Base-by-base conservation (phyloP, 2,888 invertebrate genomes). In the Drosophila maculinotata region DNA sequence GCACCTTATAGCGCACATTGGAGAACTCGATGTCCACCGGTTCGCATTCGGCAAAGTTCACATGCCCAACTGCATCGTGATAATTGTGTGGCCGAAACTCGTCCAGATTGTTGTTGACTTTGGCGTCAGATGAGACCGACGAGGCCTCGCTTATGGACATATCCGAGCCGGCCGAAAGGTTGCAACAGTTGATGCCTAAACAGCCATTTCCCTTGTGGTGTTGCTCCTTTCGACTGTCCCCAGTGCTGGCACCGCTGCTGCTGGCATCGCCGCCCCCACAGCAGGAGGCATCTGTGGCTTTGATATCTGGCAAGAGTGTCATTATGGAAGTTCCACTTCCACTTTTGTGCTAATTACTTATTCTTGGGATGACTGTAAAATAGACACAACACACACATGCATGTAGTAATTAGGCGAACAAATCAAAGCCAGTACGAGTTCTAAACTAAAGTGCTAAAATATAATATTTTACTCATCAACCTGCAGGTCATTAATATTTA, bases 21-120 rank as follows among this genome's bases (percentile, higher is more conserved):
- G 92, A 93, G 88, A 96, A 96, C 69, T 94, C 93, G 54, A 96
- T 90, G 74, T 95, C 93, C 57, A 96, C 93, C 9, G 94, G 93
- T 38, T 94, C 93, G 70, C 95, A 93, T 2, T 77, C 83, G 17
- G 89, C 79, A 49, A 89, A 89, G 53, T 79, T 82, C 3, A 69
- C 72, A 49, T 88, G 70, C 0, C 52, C 45, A 28, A 70, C 9
- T 14, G 74, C 67, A 31, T 89, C 85, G 26, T 76, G 74, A 20
- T 69, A 73, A 44, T 72, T 71, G 9, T 71, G 64, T 6, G 48
- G 12, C 26, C 63, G 53, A 3, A 60, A 67, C 6, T 44, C 49
- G 5, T 31, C 73, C 12, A 82, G 49, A 70, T 87, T 83, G 44
- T 90, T 90, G 44, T 83, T 90, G 0, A 81, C 82, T 65, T 88